Percentiles rank a stretch among this genome's conserved stretches.
Evolutionary conservation across 2,113 vertebrate species (phyloP).

Genomic region (Oenanthe oenanthe): DNA sequence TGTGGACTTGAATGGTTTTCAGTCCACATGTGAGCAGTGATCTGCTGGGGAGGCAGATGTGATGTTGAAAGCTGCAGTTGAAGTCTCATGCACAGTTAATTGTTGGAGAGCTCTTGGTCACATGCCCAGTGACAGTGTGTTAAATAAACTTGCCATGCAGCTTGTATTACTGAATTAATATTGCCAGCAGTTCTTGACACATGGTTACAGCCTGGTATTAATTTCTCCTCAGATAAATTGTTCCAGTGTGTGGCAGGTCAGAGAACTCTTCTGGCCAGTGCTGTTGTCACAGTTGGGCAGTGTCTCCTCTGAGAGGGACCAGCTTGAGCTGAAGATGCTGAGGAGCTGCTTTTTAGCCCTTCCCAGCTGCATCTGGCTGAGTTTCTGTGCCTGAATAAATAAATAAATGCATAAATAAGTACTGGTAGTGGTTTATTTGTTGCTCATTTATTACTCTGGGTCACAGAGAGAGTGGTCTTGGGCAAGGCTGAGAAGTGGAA

Average conservation of each 20-base stretch:
- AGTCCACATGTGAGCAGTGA: neutral
- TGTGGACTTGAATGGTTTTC: rapidly evolving
- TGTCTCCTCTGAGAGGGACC: neutral
- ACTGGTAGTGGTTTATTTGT: neutral
- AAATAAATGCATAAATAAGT: neutral
- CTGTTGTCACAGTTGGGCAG: neutral
- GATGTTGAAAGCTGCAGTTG: neutral
- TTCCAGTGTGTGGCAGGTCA: neutral
- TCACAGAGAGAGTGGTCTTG: neutral
- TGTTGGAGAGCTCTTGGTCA: neutral
- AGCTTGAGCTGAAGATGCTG: neutral
- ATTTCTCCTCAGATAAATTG: neutral
- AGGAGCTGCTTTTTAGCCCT: neutral
- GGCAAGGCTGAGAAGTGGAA: neutral
- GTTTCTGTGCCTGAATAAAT: neutral
- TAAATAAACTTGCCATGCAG: neutral
- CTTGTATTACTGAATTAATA: neutral
- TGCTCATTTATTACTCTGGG: neutral
- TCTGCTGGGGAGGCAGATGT: neutral
- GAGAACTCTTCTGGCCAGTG: neutral
- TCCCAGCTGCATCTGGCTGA: neutral
- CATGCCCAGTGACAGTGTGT: neutral
- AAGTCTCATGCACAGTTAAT: neutral
- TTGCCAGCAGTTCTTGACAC: neutral
- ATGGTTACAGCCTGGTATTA: neutral